Conservation (phyloP, 1,140 invertebrate species). For the Rhynchophorus ferrugineus region DNA sequence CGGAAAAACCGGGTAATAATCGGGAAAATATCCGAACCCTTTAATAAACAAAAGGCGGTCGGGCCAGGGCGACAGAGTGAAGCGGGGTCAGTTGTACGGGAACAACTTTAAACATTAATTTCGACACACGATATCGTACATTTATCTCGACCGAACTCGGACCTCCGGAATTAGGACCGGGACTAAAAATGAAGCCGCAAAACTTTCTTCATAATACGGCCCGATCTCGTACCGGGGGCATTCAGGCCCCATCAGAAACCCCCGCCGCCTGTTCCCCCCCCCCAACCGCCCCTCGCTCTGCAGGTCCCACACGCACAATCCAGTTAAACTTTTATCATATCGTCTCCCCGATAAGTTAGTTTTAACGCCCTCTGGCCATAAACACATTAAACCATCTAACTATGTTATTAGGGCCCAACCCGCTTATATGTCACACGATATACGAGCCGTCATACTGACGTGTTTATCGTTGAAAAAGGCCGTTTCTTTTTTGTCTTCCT, state of each 20-base stretch:
- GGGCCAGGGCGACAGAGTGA: too few relatives aligned
- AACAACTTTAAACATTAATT: neutral
- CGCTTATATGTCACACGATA: neutral
- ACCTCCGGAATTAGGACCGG: too few relatives aligned
- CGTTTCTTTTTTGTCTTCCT: too few relatives aligned
- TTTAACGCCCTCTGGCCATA: conserved; percentile 10
- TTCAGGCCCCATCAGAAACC: neutral
- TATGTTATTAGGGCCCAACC: neutral
- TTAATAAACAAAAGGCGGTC: too few relatives aligned
- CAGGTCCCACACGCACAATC: neutral
- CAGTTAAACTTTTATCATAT: neutral
- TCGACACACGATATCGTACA: neutral
- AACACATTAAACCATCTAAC: conserved; percentile 11
- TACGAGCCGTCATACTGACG: neutral
- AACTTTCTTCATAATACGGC: neutral
- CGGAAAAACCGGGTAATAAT: too few relatives aligned
- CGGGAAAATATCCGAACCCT: too few relatives aligned
- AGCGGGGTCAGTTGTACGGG: too few relatives aligned
- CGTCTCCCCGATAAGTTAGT: conserved; percentile 10
- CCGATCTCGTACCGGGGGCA: too few relatives aligned
- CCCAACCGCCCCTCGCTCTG: too few relatives aligned
- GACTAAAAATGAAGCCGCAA: neutral
- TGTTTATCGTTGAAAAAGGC: neutral
- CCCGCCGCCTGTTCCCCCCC: neutral
- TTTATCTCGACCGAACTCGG: neutral